phyloP scores from a whole-genome alignment of 2,888 invertebrate genomes.

The Sipha maydis region DNA sequence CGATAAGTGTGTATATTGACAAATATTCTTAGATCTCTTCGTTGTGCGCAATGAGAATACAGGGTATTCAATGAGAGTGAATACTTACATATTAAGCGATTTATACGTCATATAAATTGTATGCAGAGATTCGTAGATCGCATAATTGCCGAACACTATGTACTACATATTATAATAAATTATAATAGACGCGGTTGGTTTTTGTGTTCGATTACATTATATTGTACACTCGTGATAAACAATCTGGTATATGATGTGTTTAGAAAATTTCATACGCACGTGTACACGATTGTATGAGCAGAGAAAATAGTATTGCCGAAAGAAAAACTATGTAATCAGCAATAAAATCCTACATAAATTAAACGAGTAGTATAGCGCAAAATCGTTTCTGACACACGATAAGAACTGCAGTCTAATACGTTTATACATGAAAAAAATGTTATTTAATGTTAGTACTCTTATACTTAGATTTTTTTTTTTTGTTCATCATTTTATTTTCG shows the following conservation, averaged over 20 bases:
- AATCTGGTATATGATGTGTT: neutral
- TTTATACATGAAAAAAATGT: slow-evolving; percentile 38
- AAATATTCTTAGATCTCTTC: slow-evolving; percentile 1
- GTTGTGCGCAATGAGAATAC: neutral
- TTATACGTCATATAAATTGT: neutral
- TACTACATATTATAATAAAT: no score
- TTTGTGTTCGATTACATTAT: no score
- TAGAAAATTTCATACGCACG: neutral
- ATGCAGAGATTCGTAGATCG: neutral
- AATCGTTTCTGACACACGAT: neutral
- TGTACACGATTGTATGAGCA: neutral
- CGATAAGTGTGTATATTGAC: no score
- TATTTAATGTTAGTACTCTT: slow-evolving; percentile 56
- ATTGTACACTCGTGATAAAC: no score
- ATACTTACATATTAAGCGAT: neutral
- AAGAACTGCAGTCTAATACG: neutral
- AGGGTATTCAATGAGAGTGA: no score
- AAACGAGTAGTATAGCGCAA: neutral
- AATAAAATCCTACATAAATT: no score
- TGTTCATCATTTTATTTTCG: slow-evolving; percentile 48
- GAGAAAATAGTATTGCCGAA: no score
- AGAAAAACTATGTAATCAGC: no score
- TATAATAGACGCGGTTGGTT: no score
- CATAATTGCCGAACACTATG: no score
- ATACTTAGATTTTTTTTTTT: slow-evolving; percentile 39